Percentiles rank a stretch among this genome's conserved stretches.
Conservation (phyloP, 2,113 vertebrate genomes). For the Aviceda subcristata region DNA sequence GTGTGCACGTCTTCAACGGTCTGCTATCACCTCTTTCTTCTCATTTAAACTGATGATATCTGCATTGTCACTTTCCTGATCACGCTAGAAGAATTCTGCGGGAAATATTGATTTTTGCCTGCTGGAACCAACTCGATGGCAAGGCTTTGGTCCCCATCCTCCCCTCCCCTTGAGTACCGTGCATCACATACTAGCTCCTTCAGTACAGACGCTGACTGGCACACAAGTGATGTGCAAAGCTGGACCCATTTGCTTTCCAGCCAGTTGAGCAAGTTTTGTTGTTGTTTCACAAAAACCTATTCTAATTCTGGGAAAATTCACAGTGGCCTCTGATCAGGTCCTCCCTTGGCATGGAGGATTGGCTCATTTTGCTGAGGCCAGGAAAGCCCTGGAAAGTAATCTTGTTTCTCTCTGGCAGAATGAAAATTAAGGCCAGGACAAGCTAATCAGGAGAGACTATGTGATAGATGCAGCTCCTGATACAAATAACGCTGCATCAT, state of each 20-base stretch:
- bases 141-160: background rate
- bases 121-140: background rate
- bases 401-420: background rate
- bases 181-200: background rate
- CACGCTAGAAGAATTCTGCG: background rate
- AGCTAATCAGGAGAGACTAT: background rate
- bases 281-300: background rate
- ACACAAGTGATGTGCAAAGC: background rate
- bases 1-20: background rate
- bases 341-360: background rate
- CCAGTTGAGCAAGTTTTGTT: background rate
- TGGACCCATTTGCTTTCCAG: background rate
- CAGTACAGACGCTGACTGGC: background rate
- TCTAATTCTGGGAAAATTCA: background rate
- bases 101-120: background rate
- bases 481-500: background rate
- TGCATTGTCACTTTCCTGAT: background rate
- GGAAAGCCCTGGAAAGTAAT: background rate
- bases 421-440: background rate
- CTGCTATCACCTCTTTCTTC: background rate
- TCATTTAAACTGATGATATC: background rate
- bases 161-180: accelerated
- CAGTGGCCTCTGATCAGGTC: background rate
- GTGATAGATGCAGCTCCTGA: background rate
- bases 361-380: background rate